These are phyloP conservation scores for Nothura maculosa DNA, from an alignment of 2,797 vertebrate genomes.

Conservation along the genomic window DNA sequence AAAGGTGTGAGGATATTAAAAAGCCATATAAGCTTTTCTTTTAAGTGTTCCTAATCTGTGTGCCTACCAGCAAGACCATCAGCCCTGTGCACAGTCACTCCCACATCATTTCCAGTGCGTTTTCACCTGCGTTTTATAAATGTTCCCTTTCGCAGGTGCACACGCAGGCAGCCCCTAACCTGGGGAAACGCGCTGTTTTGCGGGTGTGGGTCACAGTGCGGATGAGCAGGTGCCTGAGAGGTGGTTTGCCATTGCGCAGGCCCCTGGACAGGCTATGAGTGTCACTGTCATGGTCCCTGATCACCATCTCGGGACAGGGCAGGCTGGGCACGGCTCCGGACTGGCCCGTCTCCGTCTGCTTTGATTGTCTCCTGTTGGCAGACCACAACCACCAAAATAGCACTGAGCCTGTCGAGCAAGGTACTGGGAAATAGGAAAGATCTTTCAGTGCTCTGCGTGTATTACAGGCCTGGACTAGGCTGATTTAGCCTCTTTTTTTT, in stretches of 20 bases:
- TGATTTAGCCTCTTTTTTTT: constrained; percentile 24
- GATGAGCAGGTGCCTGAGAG: background rate
- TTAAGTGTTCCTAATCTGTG: background rate
- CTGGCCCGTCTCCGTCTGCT: background rate
- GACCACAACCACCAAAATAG: background rate
- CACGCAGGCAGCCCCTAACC: background rate
- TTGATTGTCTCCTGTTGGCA: background rate
- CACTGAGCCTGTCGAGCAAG: accelerated
- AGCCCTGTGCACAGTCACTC: accelerated
- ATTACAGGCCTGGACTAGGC: constrained; percentile 5
- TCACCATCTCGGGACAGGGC: background rate
- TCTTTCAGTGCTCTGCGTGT: background rate
- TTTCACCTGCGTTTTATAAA: background rate
- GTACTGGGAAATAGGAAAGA: background rate
- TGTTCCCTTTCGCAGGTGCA: background rate
- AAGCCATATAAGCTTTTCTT: background rate
- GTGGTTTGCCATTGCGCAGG: background rate
- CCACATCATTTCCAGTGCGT: background rate
- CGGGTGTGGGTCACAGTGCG: background rate
- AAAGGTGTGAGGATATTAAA: background rate
- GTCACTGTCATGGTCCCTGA: background rate
- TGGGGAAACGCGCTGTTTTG: background rate
- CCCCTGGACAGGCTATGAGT: background rate
- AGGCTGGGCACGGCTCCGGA: accelerated
- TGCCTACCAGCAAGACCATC: background rate